Evolutionary conservation across 2,113 vertebrate genomes (phyloP), one percentile per base, ranked within the genome.

Genomic region (Oriolus oriolus): DNA sequence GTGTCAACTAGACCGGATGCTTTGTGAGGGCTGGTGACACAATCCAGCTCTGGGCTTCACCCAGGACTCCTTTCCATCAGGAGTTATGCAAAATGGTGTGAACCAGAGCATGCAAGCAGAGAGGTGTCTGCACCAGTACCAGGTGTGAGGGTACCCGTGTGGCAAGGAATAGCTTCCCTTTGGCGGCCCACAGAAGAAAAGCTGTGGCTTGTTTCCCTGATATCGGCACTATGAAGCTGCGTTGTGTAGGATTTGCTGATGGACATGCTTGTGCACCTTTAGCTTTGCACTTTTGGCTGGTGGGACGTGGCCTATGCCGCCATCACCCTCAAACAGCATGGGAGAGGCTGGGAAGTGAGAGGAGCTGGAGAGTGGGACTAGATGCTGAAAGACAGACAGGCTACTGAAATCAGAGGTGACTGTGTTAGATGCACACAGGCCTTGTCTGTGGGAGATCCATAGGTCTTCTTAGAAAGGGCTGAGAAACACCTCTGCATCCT

Each of bases 1-100:
- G 4, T 1, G 2, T 12, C 35, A 70, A 13, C 41, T 9, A 61
- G 35, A 83, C 21, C 11, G 0, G 1, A 49, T 24, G 44, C 16
- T 87, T 66, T 3, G 1, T 39, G 42, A 74, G 39, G 54, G 19
- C n/a, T 73, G 68, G 54, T 77, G 54, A 42, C 53, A 82, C 57
- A 80, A 7, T 14, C 42, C 39, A 66, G 75, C 50, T 35, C 85
- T 41, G 41, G 13, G 20, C n/a, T 70, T 9, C n/a, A 83, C 7
- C 13, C 22, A 64, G 73, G 15, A 69, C 20, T 15, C 41, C 35
- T 1, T 68, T 53, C 49, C 6, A 1, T 10, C 59, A 59, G 41
- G 33, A 50, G 6, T 44, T 52, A 54, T 20, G 75, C 24, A 31
- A 27, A 88, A 64, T 74, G 3, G 5, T 63, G 54, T 63, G 45